phyloP scores from a whole-genome alignment of 2,113 vertebrate genomes.

The Thamnophis sirtalis region DNA sequence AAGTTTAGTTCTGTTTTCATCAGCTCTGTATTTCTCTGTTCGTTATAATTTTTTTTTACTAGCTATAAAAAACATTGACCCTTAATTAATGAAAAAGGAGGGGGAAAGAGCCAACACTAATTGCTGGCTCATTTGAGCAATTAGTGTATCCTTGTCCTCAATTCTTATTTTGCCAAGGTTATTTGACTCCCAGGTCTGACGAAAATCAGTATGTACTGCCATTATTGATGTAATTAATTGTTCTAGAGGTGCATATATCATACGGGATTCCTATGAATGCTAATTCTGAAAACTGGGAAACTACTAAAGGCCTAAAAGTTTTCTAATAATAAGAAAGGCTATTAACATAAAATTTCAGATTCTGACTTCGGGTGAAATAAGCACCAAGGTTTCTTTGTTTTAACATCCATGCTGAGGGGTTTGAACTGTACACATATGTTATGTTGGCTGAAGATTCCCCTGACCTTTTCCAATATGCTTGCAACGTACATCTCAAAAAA shows the following conservation, averaged over 20 bases:
- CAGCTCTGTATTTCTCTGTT: neutral
- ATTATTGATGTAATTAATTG: conserved; percentile 10
- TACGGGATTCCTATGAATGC: neutral
- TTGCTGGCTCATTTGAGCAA: neutral
- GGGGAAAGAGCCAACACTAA: neutral
- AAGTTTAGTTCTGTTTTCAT: neutral
- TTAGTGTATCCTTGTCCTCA: conserved; percentile 13
- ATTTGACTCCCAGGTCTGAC: conserved; percentile 14
- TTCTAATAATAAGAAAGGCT: neutral
- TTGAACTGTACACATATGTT: too few species aligned
- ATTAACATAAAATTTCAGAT: conserved; percentile 4
- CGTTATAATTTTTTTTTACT: neutral
- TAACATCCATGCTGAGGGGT: neutral
- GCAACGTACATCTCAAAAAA: too few species aligned
- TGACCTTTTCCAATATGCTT: too few species aligned
- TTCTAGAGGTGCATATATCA: neutral
- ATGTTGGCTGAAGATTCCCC: too few species aligned
- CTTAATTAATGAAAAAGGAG: conserved; percentile 1
- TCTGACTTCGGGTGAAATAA: neutral
- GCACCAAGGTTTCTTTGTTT: neutral
- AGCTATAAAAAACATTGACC: neutral
- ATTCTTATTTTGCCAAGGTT: conserved; percentile 5
- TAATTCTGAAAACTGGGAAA: conserved; percentile 1
- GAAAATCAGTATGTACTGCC: neutral
- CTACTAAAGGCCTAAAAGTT: conserved; percentile 1